Percentiles rank a stretch among this genome's conserved stretches.
phyloP scores from a whole-genome alignment of 1,140 invertebrate species.

The Pachypeltis micranthus region DNA sequence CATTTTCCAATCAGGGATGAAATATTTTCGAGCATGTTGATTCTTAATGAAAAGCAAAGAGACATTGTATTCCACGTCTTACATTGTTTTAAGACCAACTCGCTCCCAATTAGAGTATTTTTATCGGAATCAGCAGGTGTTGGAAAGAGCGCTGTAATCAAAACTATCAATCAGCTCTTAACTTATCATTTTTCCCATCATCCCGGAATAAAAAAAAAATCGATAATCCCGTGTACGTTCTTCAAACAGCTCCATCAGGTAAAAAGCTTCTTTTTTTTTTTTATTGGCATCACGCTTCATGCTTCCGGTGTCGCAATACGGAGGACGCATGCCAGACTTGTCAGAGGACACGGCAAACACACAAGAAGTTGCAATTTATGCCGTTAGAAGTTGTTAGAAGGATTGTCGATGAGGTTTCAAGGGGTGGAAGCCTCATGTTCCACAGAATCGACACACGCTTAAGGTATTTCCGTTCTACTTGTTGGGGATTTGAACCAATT shows the following conservation, averaged over 20 bases:
- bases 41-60: constrained; percentile 5
- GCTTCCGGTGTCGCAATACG: not conserved
- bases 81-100: not conserved
- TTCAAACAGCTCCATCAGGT: not conserved
- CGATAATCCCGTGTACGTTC: not conserved
- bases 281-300: constrained; percentile 3
- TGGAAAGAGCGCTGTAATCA: not conserved
- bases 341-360: no score
- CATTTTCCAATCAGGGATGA: not conserved
- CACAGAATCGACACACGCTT: no score
- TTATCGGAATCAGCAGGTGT: constrained; percentile 9
- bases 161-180: not conserved
- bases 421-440: no score
- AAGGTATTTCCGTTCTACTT: no score
- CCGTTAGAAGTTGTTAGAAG: no score
- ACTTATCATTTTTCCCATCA: not conserved
- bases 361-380: no score
- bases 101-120: not conserved
- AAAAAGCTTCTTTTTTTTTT: not conserved
- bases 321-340: no score
- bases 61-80: not conserved
- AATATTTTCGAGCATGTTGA: not conserved
- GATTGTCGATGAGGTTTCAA: no score
- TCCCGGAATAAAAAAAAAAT: no score
- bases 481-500: no score